phyloP scores from a whole-genome alignment of 2,797 vertebrate species.

The Pampus argenteus region DNA sequence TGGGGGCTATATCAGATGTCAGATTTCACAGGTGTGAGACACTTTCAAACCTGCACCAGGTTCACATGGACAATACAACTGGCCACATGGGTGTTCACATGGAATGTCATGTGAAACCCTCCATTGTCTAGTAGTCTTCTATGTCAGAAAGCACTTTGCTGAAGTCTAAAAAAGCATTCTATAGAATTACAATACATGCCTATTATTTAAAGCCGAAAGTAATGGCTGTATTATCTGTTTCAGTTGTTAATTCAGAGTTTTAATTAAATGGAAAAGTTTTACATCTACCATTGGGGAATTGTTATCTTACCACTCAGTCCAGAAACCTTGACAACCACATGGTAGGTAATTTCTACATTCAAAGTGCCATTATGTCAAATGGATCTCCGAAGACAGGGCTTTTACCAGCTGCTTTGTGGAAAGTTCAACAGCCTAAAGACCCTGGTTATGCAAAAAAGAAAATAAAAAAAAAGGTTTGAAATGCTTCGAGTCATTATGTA shows the following conservation, averaged over 20 bases:
- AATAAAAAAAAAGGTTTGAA: conserved; percentile 49
- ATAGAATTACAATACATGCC: conserved; percentile 9
- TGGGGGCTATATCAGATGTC: background rate
- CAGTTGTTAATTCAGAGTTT: conserved; percentile 53
- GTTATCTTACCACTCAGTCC: conserved; percentile 58
- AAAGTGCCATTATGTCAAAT: conserved; percentile 74
- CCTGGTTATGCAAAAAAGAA: conserved; percentile 8
- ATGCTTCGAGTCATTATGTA: conserved; percentile 70
- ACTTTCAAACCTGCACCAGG: background rate
- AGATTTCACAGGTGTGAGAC: background rate
- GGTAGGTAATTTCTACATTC: conserved; percentile 69
- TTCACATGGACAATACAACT: background rate
- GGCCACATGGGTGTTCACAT: background rate
- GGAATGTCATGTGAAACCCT: background rate
- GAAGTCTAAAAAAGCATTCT: conserved; percentile 22
- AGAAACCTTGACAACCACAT: conserved; percentile 67
- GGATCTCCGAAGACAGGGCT: conserved; percentile 68
- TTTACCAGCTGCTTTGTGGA: conserved; percentile 75
- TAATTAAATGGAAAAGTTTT: conserved; percentile 75
- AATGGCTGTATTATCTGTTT: conserved; percentile 51
- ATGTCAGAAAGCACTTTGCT: conserved; percentile 12
- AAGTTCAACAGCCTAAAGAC: conserved; percentile 33
- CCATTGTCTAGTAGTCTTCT: conserved; percentile 12
- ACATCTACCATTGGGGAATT: conserved; percentile 41
- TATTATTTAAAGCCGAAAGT: conserved; percentile 26